Conservation (phyloP, 2,797 vertebrate genomes). For the Pseudochromis fuscus region DNA sequence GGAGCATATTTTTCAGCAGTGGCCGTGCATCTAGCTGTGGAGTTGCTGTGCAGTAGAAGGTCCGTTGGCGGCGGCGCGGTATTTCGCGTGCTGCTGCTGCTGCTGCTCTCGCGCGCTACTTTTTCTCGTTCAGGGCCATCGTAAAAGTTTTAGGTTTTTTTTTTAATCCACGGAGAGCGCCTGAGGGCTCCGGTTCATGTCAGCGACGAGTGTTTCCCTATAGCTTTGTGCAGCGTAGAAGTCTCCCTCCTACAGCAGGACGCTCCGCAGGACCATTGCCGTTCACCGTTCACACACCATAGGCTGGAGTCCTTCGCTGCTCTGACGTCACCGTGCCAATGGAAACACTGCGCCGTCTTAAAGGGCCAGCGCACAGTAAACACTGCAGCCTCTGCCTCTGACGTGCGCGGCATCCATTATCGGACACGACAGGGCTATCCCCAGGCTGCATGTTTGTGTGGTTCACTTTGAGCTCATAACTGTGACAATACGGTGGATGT, state of each 20-base stretch:
- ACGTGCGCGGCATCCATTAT: slow-evolving; percentile 33
- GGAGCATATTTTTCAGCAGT: slow-evolving; percentile 82
- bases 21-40: slow-evolving; percentile 75
- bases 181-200: slow-evolving; percentile 69
- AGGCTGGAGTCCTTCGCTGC: slow-evolving; percentile 79
- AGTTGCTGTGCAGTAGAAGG: slow-evolving; percentile 70
- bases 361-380: slow-evolving; percentile 83
- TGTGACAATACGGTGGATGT: fast-evolving
- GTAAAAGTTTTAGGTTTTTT: slow-evolving; percentile 76
- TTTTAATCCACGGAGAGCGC: slow-evolving; percentile 79
- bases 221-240: slow-evolving; percentile 71
- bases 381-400: background rate
- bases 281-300: slow-evolving; percentile 69
- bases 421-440: slow-evolving; percentile 36
- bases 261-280: slow-evolving; percentile 79
- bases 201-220: slow-evolving; percentile 63
- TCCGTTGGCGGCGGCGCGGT: slow-evolving; percentile 56
- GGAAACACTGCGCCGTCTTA: slow-evolving; percentile 84
- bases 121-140: slow-evolving; percentile 76
- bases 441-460: background rate
- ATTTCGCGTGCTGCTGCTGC: slow-evolving; percentile 56
- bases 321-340: slow-evolving; percentile 87
- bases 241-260: slow-evolving; percentile 75
- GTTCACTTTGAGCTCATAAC: background rate
- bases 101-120: slow-evolving; percentile 65